phyloP scores from a whole-genome alignment of 2,113 vertebrate species.

The mouse (Mus musculus) region GRCm39 chr15:100203001-100203500 shows the following conservation, averaged over 20 bases:
- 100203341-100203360: background rate
- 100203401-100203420: background rate
- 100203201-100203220: constrained; percentile 88
- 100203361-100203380: background rate
- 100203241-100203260: no score
- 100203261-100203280: no score
- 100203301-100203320: no score
- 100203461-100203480: constrained; percentile 22
- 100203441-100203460: background rate
- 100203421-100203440: background rate
- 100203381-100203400: background rate
- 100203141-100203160: constrained; percentile 90
- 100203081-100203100: constrained; percentile 87
- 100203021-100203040: constrained; percentile 89
- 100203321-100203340: no score
- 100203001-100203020: constrained; percentile 91
- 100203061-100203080: constrained; percentile 86
- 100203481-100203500: background rate
- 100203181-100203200: constrained; percentile 80
- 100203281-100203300: no score
- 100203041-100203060: constrained; percentile 82
- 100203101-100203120: constrained; percentile 87
- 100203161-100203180: constrained; percentile 91
- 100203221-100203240: constrained; percentile 86
- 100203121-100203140: constrained; percentile 84